Evolutionary conservation across 2,888 invertebrate genomes (phyloP), one percentile per base, ranked within the genome.

Genomic region (Lasioglossum villosulum): DNA sequence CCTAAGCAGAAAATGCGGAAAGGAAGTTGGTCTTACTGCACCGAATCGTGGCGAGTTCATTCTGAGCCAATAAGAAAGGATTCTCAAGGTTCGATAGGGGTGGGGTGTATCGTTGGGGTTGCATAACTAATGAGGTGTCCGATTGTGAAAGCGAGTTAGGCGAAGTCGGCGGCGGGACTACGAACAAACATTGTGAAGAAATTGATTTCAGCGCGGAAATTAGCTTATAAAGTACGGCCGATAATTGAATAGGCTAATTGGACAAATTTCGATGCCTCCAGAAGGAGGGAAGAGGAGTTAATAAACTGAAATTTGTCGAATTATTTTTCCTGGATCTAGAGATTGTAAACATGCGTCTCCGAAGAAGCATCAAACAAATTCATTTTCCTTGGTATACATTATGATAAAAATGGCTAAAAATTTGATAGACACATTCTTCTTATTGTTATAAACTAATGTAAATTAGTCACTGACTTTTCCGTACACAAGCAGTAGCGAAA

Each of bases 1-100:
- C 87, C 84, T 92, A 91, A 93, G 92, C 89, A 91, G 90, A 90
- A 93, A 90, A 91, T 88, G 88, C 75, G 78, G 75, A 30, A 77
- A 76, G 66, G 83, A 87, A 85, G 84, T 80, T 81, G 83, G 45
- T 81, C 82, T 82, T 66, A 63, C 63, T 48, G 82, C 45, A 75
- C 71, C 79, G 80, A 86, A 80, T 83, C 79, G 82, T 48, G 80
- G 72, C 80, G 88, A 91, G 86, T 89, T 88, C 82, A 75, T 84
- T 76, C 79, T 30, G 23, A 70, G 68, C 78, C 83, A 90, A 91
- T 89, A 90, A 89, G 85, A 89, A 88, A 81, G 81, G 83, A 87
- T 87, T 70, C 23, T 63, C 63, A 84, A 83, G 72, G 59, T 63
- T 52, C 74, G 73, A 70, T 63, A 16, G 70, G 34, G 19, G 12